Percentiles rank a stretch among this genome's conserved stretches.
These are phyloP conservation scores for Oligia latruncula DNA, from an alignment of 2,888 invertebrate species.

Conservation along the genomic window DNA sequence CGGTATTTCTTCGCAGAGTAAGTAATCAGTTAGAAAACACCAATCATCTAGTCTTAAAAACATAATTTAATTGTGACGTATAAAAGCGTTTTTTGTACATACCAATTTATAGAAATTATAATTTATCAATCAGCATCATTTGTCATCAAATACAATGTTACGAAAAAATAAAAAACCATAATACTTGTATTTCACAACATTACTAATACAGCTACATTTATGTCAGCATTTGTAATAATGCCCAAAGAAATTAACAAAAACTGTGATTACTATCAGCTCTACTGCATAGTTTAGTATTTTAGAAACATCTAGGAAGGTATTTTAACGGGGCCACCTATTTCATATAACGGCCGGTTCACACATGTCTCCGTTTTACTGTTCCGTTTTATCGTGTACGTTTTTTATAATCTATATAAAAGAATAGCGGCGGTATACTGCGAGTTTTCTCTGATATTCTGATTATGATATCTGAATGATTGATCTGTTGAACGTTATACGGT, in stretches of 20 bases:
- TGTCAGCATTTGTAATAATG: background rate
- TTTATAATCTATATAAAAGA: no score
- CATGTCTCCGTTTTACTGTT: no score
- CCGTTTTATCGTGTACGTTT: no score
- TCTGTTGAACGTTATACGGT: no score
- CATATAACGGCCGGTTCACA: no score
- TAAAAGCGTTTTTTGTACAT: background rate
- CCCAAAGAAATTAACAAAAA: slow-evolving; percentile 4
- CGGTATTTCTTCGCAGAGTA: background rate
- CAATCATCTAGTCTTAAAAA: background rate
- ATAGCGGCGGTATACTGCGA: no score
- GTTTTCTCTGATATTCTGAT: no score
- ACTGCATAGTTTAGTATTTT: background rate
- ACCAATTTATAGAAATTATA: background rate
- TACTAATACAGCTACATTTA: background rate
- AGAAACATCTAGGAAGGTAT: background rate
- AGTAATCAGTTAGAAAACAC: background rate
- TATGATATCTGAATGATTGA: no score
- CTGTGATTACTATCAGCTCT: slow-evolving; percentile 24
- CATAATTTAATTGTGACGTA: background rate
- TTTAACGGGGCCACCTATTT: background rate
- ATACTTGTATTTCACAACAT: no score
- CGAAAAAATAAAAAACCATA: background rate
- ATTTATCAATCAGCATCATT: background rate
- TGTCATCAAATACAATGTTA: background rate